A percentile compares a stretch with the other conserved stretches of the same genome.
Conservation (phyloP, 64 coral and sea anemone species). For the Montipora cactus region DNA sequence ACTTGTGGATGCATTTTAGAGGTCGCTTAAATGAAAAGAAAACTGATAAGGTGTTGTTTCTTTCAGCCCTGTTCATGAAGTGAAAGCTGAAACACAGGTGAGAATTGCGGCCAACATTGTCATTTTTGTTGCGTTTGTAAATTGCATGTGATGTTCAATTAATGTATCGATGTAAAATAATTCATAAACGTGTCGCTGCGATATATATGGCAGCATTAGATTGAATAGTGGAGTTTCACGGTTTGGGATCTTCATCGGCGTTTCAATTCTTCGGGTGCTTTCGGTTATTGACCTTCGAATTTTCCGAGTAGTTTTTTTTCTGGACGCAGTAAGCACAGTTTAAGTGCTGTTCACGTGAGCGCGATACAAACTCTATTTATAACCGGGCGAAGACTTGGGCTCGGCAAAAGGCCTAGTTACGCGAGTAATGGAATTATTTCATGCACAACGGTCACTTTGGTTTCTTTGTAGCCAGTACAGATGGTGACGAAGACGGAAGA, state of each 20-base stretch:
- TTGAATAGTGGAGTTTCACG: neutral
- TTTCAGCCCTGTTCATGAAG: slow-evolving; percentile 47
- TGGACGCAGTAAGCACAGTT: too few relatives aligned
- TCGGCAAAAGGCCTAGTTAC: too few relatives aligned
- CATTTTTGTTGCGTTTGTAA: neutral
- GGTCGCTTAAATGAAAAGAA: neutral
- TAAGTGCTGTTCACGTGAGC: neutral
- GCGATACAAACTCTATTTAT: too few relatives aligned
- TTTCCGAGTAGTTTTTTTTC: too few relatives aligned
- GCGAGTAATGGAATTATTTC: too few relatives aligned
- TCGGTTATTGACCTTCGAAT: neutral
- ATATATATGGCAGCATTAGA: too few relatives aligned
- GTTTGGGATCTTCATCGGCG: too few relatives aligned
- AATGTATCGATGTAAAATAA: too few relatives aligned
- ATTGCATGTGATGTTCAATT: neutral
- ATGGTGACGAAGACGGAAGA: neutral
- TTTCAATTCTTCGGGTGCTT: neutral
- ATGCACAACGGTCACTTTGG: neutral
- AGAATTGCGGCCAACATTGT: neutral
- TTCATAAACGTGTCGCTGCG: too few relatives aligned
- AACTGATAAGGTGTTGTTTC: neutral
- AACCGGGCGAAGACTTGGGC: neutral
- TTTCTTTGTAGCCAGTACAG: neutral
- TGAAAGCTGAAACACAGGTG: slow-evolving; percentile 23
- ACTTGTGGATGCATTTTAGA: neutral